Conservation (phyloP, 1,140 invertebrate genomes). For the Drosophila kurseongensis region DNA sequence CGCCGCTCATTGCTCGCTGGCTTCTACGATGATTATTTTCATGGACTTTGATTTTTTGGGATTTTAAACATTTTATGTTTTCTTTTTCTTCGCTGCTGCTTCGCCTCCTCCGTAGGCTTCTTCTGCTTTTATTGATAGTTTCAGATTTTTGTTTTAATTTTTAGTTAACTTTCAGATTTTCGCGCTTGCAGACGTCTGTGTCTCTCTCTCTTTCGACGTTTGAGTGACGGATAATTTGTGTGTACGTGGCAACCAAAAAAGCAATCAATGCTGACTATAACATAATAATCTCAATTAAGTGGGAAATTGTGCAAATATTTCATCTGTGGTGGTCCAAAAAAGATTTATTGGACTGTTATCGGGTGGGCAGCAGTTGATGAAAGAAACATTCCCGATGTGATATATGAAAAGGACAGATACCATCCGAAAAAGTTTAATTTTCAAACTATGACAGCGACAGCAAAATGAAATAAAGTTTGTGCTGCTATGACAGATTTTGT, state of each 20-base stretch:
- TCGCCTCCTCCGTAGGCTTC: constrained; percentile 43
- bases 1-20: constrained; percentile 47
- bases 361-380: constrained; percentile 13
- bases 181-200: constrained; percentile 80
- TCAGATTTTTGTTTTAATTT: constrained; percentile 78
- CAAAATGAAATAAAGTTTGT: constrained; percentile 41
- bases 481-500: constrained; percentile 50
- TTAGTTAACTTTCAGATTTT: constrained; percentile 85
- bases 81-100: constrained; percentile 51
- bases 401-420: constrained; percentile 18
- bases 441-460: constrained; percentile 31
- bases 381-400: constrained; percentile 1
- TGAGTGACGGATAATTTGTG: constrained; percentile 22
- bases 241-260: constrained; percentile 63
- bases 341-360: constrained; percentile 32
- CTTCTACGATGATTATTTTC: constrained; percentile 82
- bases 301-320: constrained; percentile 15
- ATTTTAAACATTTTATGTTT: constrained; percentile 80
- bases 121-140: constrained; percentile 73
- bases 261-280: constrained; percentile 1
- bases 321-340: constrained; percentile 11
- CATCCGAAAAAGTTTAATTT: constrained; percentile 43
- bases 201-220: constrained; percentile 15
- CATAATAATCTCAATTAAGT: constrained; percentile 17
- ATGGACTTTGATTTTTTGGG: constrained; percentile 84